These are phyloP conservation scores for Pachyuromys duprasi DNA, from an alignment of 2,797 vertebrate genomes.

Conservation along the genomic window DNA sequence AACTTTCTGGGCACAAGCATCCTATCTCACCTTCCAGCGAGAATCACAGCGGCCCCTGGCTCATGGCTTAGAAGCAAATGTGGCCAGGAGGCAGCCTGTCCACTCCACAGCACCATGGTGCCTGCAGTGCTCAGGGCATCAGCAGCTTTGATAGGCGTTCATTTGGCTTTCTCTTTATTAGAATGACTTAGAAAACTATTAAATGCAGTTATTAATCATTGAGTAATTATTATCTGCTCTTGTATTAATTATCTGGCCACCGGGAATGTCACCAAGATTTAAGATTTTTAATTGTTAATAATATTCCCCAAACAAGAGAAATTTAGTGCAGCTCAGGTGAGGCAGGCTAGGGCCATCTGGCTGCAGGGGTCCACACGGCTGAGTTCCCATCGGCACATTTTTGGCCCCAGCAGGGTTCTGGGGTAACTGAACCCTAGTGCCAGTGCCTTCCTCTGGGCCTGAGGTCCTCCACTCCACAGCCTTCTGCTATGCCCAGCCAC, in stretches of 20 bases:
- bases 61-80: background rate
- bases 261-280: conserved; percentile 85
- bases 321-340: background rate
- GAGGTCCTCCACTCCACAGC: fast-evolving
- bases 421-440: background rate
- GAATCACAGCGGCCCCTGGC: background rate
- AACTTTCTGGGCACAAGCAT: background rate
- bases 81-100: background rate
- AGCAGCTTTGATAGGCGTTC: conserved; percentile 38
- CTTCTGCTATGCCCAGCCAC: fast-evolving
- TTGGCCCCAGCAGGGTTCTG: background rate
- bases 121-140: background rate
- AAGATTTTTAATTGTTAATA: conserved; percentile 81
- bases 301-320: conserved; percentile 76
- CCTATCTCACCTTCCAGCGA: background rate
- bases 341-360: too few species aligned
- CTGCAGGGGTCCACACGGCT: too few species aligned
- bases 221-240: conserved; percentile 83
- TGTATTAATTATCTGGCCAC: conserved; percentile 85
- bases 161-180: conserved; percentile 68
- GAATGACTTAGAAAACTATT: conserved; percentile 83
- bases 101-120: background rate
- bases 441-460: background rate
- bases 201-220: conserved; percentile 84
- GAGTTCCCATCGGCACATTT: too few species aligned